phyloP scores from a whole-genome alignment of 2,888 invertebrate genomes.

The Rhodophaea formosa region DNA sequence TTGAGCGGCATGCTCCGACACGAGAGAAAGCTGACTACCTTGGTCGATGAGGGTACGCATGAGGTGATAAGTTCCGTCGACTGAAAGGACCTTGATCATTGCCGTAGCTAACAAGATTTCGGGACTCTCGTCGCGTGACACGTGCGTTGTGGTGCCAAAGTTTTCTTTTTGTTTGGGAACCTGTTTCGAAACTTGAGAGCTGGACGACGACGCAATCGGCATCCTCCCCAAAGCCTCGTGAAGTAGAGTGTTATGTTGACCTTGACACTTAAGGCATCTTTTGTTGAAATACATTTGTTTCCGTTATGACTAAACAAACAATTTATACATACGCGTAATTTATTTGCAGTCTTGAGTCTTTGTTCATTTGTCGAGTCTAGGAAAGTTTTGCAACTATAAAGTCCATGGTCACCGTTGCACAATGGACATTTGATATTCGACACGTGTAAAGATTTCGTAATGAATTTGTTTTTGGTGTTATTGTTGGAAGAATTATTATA shows the following conservation, averaged over 20 bases:
- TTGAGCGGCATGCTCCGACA: conserved; percentile 25
- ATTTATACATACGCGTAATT: conserved; percentile 25
- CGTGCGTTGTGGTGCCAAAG: too few relatives aligned
- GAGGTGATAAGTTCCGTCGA: conserved; percentile 19
- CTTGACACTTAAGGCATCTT: background rate
- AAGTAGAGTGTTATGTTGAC: conserved; percentile 1
- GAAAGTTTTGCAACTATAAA: conserved; percentile 20
- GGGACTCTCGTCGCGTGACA: background rate
- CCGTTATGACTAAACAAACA: conserved; percentile 27
- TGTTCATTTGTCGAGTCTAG: background rate
- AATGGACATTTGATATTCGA: conserved; percentile 10
- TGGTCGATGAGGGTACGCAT: conserved; percentile 27
- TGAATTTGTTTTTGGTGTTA: conserved; percentile 1
- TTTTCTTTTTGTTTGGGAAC: too few relatives aligned
- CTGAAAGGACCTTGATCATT: conserved; percentile 18
- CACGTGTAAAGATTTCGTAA: conserved; percentile 15
- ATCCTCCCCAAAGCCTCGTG: conserved; percentile 22
- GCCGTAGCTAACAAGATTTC: conserved; percentile 24
- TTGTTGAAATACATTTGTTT: conserved; percentile 23
- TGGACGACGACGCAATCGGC: background rate
- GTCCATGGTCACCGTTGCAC: conserved; percentile 17
- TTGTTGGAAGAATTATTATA: background rate
- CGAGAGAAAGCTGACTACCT: conserved; percentile 18
- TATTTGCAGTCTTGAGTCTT: conserved; percentile 16
- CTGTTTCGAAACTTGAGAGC: too few relatives aligned